phyloP scores from a whole-genome alignment of 2,888 invertebrate species.

The Oxyteleia sp. region DNA sequence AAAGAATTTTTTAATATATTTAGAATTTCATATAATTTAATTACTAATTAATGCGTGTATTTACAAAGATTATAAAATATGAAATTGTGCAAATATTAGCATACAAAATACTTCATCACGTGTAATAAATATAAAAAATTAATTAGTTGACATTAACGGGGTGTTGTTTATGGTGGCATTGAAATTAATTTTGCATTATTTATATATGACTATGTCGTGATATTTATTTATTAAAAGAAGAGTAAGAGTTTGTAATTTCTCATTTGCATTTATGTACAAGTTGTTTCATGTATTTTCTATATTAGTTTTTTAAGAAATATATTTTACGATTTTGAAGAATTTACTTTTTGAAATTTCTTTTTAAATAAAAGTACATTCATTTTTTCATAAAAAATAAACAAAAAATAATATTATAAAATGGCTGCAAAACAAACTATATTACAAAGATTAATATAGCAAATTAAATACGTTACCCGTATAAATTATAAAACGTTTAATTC shows the following conservation, averaged over 20 bases:
- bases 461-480: background rate
- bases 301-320: too few species aligned
- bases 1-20: too few species aligned
- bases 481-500: constrained; percentile 11
- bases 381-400: too few species aligned
- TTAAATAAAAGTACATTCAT: too few species aligned
- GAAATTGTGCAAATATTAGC: background rate
- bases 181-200: background rate
- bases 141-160: background rate
- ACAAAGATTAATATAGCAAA: background rate
- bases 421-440: background rate
- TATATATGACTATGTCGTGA: too few species aligned
- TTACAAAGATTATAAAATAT: background rate
- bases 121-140: background rate
- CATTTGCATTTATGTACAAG: too few species aligned
- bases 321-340: too few species aligned
- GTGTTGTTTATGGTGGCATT: background rate
- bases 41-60: too few species aligned
- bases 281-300: too few species aligned
- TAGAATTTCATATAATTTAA: too few species aligned
- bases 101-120: background rate
- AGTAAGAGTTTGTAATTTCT: too few species aligned
- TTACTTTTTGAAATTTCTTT: background rate
- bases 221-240: background rate
- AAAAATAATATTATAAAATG: too few species aligned